Evolutionary conservation across 2,888 invertebrate genomes (phyloP).

Genomic region (Diplazon laetatorius): DNA sequence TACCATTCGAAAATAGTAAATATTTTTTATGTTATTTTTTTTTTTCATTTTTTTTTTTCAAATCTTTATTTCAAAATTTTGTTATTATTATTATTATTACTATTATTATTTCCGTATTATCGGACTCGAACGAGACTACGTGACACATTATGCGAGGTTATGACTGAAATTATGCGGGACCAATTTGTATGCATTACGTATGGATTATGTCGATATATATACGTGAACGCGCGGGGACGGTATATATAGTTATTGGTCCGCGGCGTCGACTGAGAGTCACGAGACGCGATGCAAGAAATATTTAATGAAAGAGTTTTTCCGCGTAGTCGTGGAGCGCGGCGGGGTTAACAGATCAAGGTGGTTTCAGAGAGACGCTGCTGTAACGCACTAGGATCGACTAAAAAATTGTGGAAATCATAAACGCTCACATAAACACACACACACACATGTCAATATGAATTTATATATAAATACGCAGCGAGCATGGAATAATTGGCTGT

Average conservation of each 20-base stretch:
- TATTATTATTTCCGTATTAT: too few relatives aligned
- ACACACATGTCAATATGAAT: too few relatives aligned
- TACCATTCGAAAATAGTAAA: neutral
- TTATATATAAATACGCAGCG: too few relatives aligned
- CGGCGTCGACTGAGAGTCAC: conserved; percentile 46
- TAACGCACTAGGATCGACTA: conserved; percentile 14
- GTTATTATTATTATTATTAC: too few relatives aligned
- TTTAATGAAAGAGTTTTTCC: conserved; percentile 56
- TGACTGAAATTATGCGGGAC: conserved; percentile 8
- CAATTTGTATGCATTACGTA: conserved; percentile 30
- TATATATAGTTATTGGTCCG: too few relatives aligned
- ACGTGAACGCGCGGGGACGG: conserved; percentile 38
- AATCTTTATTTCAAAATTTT: too few relatives aligned
- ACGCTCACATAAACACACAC: neutral
- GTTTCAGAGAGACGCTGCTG: conserved; percentile 25
- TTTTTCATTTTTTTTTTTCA: too few relatives aligned
- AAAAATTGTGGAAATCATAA: neutral
- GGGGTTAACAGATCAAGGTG: conserved; percentile 64
- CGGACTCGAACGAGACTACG: conserved; percentile 1
- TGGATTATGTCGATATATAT: conserved; percentile 19
- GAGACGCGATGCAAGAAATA: conserved; percentile 43
- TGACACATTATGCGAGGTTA: neutral
- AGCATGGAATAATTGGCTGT: neutral
- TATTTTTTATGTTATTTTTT: neutral
- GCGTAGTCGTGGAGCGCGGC: conserved; percentile 41